Conservation (phyloP, 2,888 invertebrate genomes). For the Drosophila colorata region DNA sequence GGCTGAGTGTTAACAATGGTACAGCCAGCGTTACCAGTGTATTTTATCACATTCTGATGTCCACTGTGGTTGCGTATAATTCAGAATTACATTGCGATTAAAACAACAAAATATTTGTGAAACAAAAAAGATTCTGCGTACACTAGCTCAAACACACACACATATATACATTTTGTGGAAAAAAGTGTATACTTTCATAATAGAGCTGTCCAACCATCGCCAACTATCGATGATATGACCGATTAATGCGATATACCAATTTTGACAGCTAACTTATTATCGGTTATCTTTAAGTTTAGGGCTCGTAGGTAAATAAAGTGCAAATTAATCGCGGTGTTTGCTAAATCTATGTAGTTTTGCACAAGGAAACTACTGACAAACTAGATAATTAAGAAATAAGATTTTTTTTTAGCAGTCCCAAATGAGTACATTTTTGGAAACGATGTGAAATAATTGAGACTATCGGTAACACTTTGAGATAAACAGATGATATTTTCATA, state of each 20-base stretch:
- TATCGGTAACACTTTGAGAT: too few species aligned
- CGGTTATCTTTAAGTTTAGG: neutral
- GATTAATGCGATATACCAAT: neutral
- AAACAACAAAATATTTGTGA: conserved; percentile 9
- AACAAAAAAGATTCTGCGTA: conserved; percentile 2
- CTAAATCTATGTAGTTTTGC: too few species aligned
- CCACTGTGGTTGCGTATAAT: conserved; percentile 2
- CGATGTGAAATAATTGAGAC: too few species aligned
- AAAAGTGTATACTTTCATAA: conserved; percentile 52
- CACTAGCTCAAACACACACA: conserved; percentile 15
- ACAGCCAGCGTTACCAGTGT: conserved; percentile 17
- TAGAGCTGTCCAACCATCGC: conserved; percentile 17
- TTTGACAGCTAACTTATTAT: neutral
- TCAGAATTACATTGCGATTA: conserved; percentile 16
- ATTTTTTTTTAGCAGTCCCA: too few species aligned
- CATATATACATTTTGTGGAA: conserved; percentile 25
- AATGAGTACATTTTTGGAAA: too few species aligned
- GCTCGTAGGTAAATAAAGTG: too few species aligned
- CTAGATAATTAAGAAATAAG: too few species aligned
- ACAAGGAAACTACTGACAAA: too few species aligned
- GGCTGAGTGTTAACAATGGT: conserved; percentile 13
- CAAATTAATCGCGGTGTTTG: too few species aligned
- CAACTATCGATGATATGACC: neutral
- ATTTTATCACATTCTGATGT: conserved; percentile 27
- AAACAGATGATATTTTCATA: too few species aligned